Conservation (phyloP, 2,888 invertebrate genomes). For the Ectobius pallidus region DNA sequence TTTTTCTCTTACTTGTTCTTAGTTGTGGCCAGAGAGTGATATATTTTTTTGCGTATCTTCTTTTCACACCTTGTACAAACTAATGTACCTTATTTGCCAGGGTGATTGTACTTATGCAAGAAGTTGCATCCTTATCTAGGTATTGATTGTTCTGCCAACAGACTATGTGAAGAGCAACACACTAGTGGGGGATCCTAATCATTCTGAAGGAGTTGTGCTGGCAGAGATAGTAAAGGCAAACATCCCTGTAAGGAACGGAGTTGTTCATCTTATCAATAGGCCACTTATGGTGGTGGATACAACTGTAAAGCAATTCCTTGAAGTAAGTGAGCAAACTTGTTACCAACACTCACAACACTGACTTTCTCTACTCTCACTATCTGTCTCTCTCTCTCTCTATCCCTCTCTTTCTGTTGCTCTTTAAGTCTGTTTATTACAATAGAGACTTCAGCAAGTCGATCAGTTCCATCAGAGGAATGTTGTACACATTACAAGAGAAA, state of each 20-base stretch:
- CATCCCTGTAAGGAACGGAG: slow-evolving; percentile 91
- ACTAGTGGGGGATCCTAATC: slow-evolving; percentile 74
- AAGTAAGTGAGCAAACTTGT: slow-evolving; percentile 62
- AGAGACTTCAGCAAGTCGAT: neutral
- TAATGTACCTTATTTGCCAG: too few relatives aligned
- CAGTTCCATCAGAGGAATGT: too few relatives aligned
- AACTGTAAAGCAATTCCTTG: slow-evolving; percentile 82
- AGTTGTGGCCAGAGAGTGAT: too few relatives aligned
- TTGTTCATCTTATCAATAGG: slow-evolving; percentile 89
- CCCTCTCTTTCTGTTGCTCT: neutral
- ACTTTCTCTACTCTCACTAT: neutral
- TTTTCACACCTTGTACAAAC: too few relatives aligned
- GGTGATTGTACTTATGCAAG: too few relatives aligned
- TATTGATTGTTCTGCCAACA: slow-evolving; percentile 51
- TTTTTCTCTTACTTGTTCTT: too few relatives aligned
- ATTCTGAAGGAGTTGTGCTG: slow-evolving; percentile 82
- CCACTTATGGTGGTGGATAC: slow-evolving; percentile 92
- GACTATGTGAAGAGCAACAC: slow-evolving; percentile 89
- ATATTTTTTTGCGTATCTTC: too few relatives aligned
- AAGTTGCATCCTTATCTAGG: too few relatives aligned
- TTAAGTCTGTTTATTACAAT: neutral
- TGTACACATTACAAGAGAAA: too few relatives aligned
- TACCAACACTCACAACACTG: neutral
- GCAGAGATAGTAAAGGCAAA: slow-evolving; percentile 88
- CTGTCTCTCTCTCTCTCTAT: neutral